Percentiles rank a stretch among this genome's conserved stretches.
These are phyloP conservation scores for Limosa lapponica DNA, from an alignment of 2,797 vertebrate genomes.

Conservation along the genomic window DNA sequence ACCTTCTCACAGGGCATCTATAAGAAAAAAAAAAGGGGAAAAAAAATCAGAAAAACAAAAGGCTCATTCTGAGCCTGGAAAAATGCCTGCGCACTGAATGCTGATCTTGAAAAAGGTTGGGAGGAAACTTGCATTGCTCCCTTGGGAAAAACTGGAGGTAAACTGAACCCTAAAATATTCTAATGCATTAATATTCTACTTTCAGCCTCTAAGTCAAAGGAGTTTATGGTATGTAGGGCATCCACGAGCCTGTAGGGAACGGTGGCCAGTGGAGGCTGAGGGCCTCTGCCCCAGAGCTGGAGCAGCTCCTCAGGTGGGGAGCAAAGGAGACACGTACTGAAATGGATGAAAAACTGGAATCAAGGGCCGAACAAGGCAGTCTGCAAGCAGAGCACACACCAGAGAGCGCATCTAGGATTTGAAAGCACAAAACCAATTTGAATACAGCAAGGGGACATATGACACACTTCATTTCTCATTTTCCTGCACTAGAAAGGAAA, in stretches of 20 bases:
- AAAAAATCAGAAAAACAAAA: background rate
- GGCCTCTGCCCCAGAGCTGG: background rate
- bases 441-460: conserved; percentile 15
- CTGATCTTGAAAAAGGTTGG: conserved; percentile 21
- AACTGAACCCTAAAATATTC: background rate
- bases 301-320: background rate
- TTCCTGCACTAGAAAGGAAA: background rate
- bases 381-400: background rate
- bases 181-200: background rate
- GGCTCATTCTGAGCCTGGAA: background rate
- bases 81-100: background rate
- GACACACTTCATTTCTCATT: conserved; percentile 22
- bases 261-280: background rate
- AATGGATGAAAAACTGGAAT: background rate
- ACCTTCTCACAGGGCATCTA: background rate
- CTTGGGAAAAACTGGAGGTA: background rate
- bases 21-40: background rate
- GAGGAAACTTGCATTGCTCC: background rate
- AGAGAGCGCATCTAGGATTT: conserved; percentile 34
- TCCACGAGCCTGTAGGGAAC: rapidly evolving
- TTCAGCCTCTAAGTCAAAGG: conserved; percentile 12
- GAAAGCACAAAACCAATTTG: conserved; percentile 58
- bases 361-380: rapidly evolving
- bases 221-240: conserved; percentile 3
- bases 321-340: rapidly evolving